Base-by-base conservation (phyloP, 2,797 vertebrate species). In the Trachops cirrhosus region DNA sequence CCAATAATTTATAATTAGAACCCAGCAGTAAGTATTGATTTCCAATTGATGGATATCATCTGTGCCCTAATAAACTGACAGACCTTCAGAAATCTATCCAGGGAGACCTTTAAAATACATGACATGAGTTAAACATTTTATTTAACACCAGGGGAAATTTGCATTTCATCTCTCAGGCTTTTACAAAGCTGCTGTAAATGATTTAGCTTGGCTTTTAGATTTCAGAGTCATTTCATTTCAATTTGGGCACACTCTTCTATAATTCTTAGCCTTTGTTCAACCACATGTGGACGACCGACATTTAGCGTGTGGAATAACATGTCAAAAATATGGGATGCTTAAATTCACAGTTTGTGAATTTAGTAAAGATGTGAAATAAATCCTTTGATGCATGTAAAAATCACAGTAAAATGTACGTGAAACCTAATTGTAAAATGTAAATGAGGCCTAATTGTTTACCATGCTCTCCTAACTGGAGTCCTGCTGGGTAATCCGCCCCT, bases 191-290 rank as follows among this genome's bases (percentile, higher is more conserved):
- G 6, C 64, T 97, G 52, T 52, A 95, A 98, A 97, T 96, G 26
- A 96, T 96, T 97, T 97, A 98, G 82, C 70, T 96, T 91, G 89
- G 89, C 73, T 98, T 97, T 97, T 96, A 94, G 88, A 93, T 97
- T 98, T 98, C 97, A 98, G 95, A 97, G 73, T 95, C 94, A 97
- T 98, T 98, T 98, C n/a, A 86, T 97, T 98, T 98, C 96, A 97
- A 92, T 97, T 97, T 98, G 84, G 97, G 88, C 57, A 91, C 80
- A 91, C 64, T 97, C 78, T 97, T 97, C 32, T 95, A 24, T 94
- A 97, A 97, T 97, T 98, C 92, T 93, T 93, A 94, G 62, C 57
- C 95, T 98, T 98, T 98, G 79, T 97, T 98, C 77, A 92, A 94
- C 70, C 85, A 97, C 84, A 93, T 96, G 95, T 87, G 97, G 96